Evolutionary conservation across 2,797 vertebrate genomes (phyloP).

Genomic region (Enteromius treurensis): DNA sequence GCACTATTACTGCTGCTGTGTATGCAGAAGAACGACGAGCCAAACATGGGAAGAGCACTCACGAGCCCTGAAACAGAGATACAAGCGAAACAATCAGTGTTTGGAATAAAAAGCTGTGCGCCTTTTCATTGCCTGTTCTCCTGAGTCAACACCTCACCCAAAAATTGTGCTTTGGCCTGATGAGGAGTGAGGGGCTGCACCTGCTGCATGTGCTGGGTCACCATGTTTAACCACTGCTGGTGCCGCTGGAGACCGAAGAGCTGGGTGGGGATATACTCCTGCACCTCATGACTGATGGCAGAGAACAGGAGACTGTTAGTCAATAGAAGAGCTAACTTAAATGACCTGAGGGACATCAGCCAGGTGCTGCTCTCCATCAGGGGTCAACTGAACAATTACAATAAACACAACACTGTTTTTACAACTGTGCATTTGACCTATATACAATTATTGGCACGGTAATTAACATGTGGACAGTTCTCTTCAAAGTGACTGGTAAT

Average conservation of each 20-base stretch:
- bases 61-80: conserved; percentile 83
- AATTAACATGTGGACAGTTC: neutral
- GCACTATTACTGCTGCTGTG: conserved; percentile 89
- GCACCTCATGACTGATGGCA: conserved; percentile 82
- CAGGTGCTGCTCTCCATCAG: neutral
- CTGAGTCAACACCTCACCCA: conserved; percentile 79
- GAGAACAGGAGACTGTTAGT: conserved; percentile 22
- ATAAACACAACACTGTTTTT: neutral
- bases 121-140: neutral
- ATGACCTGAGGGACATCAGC: neutral
- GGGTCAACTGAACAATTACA: neutral
- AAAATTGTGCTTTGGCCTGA: conserved; percentile 93
- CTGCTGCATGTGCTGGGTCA: conserved; percentile 88
- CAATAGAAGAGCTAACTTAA: neutral
- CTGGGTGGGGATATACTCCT: conserved; percentile 88
- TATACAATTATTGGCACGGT: neutral
- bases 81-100: conserved; percentile 9
- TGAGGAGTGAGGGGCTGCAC: conserved; percentile 90
- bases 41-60: conserved; percentile 93
- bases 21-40: conserved; percentile 97
- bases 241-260: conserved; percentile 80
- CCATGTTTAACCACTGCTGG: conserved; percentile 87
- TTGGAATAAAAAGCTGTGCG: neutral
- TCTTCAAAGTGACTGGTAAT: neutral
- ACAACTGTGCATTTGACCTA: neutral